Evolutionary conservation across 2,888 invertebrate species (phyloP), one percentile per base, ranked within the genome.

Genomic region (Pyralis farinalis): DNA sequence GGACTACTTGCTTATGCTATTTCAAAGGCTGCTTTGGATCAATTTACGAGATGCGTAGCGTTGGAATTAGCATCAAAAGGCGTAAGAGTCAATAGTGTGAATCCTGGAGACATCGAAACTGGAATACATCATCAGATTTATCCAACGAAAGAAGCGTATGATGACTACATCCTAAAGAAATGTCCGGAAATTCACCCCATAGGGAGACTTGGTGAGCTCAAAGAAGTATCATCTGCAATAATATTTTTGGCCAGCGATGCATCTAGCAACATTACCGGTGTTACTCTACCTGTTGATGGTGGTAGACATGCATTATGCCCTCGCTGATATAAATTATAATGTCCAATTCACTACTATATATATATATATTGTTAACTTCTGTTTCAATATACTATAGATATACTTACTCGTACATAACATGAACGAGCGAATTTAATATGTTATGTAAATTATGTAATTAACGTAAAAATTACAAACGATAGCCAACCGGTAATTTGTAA

Each of bases 21-120:
- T 85, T 96, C 96, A 7, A 98, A 98, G 84, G 91, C 96, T 21
- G 96, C 97, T 1, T 71, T 98, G 3, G 97, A 98, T 81, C 97
- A 98, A 66, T 93, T 98, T 53, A 98, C 98, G 0, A 91, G 93
- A 64, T 97, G 96, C 70, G 90, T 93, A 4, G 96, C 97, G 1
- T 77, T 98, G 27, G 97, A 95, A 59, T 76, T 95, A 41, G 95
- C 92, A 29, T 51, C 90, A 0, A 93, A 93, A 65, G 91, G 93
- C 50, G 94, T 97, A 0, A 88, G 97, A 30, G 96, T 95, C 0
- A 97, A 97, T 73, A 91, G 94, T 35, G 96, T 97, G 0, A 96
- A 96, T 77, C 97, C 97, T 10, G 97, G 97, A 8, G 97, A 97
- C 0, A 93, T 94, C 9, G n/a, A 30, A n/a, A 44, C 42, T 33